A percentile compares a stretch with the other conserved stretches of the same genome.
These are phyloP conservation scores for Drosophila peninsularis DNA, from an alignment of 2,888 invertebrate genomes.

Conservation along the genomic window DNA sequence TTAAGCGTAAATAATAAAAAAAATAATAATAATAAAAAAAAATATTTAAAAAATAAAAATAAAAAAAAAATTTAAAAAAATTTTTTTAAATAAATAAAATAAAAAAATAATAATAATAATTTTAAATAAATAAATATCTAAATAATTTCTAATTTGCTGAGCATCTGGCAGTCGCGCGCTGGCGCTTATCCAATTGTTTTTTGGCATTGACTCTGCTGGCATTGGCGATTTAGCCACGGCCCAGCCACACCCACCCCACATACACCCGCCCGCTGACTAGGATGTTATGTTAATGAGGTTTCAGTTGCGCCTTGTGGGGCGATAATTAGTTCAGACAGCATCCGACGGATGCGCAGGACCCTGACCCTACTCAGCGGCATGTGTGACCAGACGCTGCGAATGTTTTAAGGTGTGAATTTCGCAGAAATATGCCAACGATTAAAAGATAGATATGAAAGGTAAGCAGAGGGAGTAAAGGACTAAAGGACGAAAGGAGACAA, in stretches of 20 bases:
- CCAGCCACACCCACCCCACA: slow-evolving; percentile 12
- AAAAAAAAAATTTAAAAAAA: no score
- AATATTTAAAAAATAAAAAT: no score
- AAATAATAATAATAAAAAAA: no score
- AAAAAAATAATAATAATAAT: no score
- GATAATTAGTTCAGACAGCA: slow-evolving; percentile 69
- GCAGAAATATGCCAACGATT: slow-evolving; percentile 41
- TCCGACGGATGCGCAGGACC: slow-evolving; percentile 29
- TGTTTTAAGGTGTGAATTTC: slow-evolving; percentile 29
- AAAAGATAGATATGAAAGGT: slow-evolving; percentile 14
- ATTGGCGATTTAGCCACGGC: slow-evolving; percentile 55
- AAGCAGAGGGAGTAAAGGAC: background rate
- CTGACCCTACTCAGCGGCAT: slow-evolving; percentile 25
- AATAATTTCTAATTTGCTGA: background rate
- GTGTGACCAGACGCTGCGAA: slow-evolving; percentile 22
- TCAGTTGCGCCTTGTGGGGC: slow-evolving; percentile 59
- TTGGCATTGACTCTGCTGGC: slow-evolving; percentile 43
- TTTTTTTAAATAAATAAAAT: no score
- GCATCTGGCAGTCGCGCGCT: background rate
- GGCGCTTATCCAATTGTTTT: slow-evolving; percentile 13
- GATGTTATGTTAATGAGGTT: slow-evolving; percentile 74
- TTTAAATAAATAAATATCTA: no score
- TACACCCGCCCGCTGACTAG: slow-evolving; percentile 19
- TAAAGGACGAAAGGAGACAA: background rate
- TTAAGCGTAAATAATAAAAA: no score